Evolutionary conservation across 2,113 vertebrate genomes (phyloP).

Genomic region (Paramisgurnus dabryanus): DNA sequence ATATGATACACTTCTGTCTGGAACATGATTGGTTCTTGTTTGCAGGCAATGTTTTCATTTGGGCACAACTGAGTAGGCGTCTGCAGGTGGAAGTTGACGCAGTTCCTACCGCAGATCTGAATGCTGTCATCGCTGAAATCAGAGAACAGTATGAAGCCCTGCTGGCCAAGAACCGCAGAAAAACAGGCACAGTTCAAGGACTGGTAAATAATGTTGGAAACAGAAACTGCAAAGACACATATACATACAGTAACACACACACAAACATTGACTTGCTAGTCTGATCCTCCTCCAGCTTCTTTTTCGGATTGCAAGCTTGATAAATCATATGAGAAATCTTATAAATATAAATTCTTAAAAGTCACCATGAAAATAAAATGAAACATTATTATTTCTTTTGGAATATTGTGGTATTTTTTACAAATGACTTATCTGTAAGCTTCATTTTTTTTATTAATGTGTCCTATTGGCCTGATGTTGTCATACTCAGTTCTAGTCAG

Average conservation of each 20-base stretch:
- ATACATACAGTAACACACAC: not conserved
- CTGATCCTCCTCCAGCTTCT: no score
- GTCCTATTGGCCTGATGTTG: no score
- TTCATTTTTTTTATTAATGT: no score
- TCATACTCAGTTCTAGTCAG: no score
- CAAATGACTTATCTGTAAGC: no score
- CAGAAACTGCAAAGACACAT: not conserved
- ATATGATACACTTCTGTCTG: not conserved
- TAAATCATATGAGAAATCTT: not conserved
- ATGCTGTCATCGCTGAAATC: constrained; percentile 13
- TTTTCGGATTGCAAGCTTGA: no score
- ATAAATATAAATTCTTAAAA: not conserved
- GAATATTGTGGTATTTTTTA: no score
- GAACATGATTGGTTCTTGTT: constrained; percentile 3
- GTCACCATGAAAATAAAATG: no score
- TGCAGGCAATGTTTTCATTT: not conserved
- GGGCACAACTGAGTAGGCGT: not conserved
- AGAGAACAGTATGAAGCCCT: not conserved
- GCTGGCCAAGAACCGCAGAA: constrained; percentile 6
- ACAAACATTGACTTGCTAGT: not conserved
- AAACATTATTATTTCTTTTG: no score
- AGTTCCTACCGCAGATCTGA: not conserved
- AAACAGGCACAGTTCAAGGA: constrained; percentile 1
- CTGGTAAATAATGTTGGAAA: not conserved
- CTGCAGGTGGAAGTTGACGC: constrained; percentile 2